phyloP scores from a whole-genome alignment of 2,888 invertebrate species.

The Graphium colonna region DNA sequence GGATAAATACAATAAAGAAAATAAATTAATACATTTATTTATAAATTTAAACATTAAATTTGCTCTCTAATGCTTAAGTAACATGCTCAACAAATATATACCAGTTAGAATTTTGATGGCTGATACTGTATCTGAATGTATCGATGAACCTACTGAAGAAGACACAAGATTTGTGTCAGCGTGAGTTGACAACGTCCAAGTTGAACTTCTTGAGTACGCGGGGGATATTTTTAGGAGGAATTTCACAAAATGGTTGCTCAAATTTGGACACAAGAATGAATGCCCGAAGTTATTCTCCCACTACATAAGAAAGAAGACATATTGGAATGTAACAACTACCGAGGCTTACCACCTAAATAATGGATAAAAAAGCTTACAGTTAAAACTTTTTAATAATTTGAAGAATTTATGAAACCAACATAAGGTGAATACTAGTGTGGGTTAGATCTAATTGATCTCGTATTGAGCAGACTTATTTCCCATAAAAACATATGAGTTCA shows the following conservation, averaged over 20 bases:
- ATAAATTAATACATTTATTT: too few relatives aligned
- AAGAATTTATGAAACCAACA: neutral
- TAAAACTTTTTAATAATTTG: neutral
- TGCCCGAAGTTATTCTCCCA: neutral
- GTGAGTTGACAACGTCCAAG: neutral
- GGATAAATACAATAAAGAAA: too few relatives aligned
- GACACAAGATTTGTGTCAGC: neutral
- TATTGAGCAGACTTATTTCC: neutral
- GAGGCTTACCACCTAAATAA: neutral
- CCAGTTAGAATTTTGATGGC: too few relatives aligned
- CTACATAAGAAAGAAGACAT: conserved; percentile 6
- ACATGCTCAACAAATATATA: too few relatives aligned
- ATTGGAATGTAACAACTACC: neutral
- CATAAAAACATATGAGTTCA: neutral
- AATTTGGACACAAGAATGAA: neutral
- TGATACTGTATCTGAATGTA: too few relatives aligned
- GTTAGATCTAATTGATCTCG: neutral
- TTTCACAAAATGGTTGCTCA: neutral
- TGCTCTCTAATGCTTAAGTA: too few relatives aligned
- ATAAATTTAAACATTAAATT: too few relatives aligned
- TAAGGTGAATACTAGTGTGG: conserved; percentile 1
- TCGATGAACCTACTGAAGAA: neutral
- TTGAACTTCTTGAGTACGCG: neutral
- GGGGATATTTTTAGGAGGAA: neutral
- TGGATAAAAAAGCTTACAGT: neutral